A percentile compares a stretch with the other conserved stretches of the same genome.
Conservation (phyloP, 2,888 invertebrate species). For the Drosophila limbata region DNA sequence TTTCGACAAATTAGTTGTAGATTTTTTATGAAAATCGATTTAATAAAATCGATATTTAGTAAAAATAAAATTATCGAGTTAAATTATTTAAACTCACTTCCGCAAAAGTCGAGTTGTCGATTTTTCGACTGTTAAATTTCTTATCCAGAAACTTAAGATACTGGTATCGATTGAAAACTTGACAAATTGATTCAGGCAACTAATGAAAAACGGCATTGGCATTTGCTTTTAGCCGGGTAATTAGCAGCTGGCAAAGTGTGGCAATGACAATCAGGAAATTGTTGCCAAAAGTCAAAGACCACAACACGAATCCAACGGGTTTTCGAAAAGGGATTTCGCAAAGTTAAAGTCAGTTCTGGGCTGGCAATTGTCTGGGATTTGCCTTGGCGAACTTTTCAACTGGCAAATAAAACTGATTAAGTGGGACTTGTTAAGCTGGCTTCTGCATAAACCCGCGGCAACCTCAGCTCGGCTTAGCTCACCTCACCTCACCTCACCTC, state of each 20-base stretch:
- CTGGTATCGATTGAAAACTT: neutral
- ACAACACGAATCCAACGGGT: conserved; percentile 1
- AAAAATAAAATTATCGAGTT: too few species aligned
- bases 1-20: too few species aligned
- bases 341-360: conserved; percentile 4
- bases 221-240: conserved; percentile 29
- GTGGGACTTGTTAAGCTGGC: conserved; percentile 37
- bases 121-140: neutral
- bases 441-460: neutral
- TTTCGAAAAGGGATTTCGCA: neutral
- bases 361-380: neutral
- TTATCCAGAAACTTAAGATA: neutral
- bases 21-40: too few species aligned
- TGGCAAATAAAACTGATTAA: conserved; percentile 70
- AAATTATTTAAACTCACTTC: too few species aligned
- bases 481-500: neutral
- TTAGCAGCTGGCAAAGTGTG: conserved; percentile 40
- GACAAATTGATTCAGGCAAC: conserved; percentile 1
- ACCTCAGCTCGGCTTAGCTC: neutral
- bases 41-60: too few species aligned
- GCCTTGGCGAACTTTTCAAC: conserved; percentile 1
- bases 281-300: conserved; percentile 19
- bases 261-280: conserved; percentile 63
- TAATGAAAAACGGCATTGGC: conserved; percentile 9
- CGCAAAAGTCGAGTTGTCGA: too few species aligned